These are phyloP conservation scores for Drosophila sturtevanti DNA, from an alignment of 1,140 invertebrate species.

Conservation along the genomic window DNA sequence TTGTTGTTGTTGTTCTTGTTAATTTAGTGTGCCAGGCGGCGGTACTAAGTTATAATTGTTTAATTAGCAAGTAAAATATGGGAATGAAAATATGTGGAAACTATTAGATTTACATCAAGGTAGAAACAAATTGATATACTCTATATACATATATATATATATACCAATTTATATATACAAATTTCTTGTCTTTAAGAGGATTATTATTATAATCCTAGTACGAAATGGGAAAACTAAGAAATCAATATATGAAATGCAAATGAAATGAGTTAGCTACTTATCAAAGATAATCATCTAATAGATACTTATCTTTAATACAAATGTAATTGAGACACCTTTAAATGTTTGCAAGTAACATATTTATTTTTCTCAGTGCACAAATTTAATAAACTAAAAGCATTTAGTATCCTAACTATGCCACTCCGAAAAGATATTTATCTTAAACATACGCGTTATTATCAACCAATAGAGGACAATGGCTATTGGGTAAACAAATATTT, in stretches of 20 bases:
- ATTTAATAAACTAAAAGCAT: slow-evolving; percentile 80
- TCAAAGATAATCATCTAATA: neutral
- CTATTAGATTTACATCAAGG: slow-evolving; percentile 54
- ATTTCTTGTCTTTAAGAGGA: neutral
- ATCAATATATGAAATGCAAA: slow-evolving; percentile 1
- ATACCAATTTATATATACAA: too few species aligned
- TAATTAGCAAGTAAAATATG: slow-evolving; percentile 77
- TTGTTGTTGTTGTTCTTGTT: slow-evolving; percentile 45
- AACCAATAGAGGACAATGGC: slow-evolving; percentile 30
- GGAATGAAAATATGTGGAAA: slow-evolving; percentile 67
- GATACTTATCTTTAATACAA: neutral
- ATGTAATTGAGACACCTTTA: too few species aligned
- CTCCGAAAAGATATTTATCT: slow-evolving; percentile 73
- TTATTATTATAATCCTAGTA: neutral
- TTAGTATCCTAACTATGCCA: slow-evolving; percentile 24
- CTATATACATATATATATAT: neutral
- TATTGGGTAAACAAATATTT: slow-evolving; percentile 57
- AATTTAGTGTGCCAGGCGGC: slow-evolving; percentile 58
- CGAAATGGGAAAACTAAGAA: neutral
- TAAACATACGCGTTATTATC: slow-evolving; percentile 69
- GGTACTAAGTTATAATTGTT: slow-evolving; percentile 74
- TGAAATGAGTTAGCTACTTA: slow-evolving; percentile 2
- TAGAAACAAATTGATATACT: neutral
- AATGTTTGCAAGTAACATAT: slow-evolving; percentile 10
- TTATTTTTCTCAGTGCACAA: slow-evolving; percentile 29